Evolutionary conservation across 2,113 vertebrate species (phyloP), one percentile per base, ranked within the genome.

Genomic region (Alosa alosa): DNA sequence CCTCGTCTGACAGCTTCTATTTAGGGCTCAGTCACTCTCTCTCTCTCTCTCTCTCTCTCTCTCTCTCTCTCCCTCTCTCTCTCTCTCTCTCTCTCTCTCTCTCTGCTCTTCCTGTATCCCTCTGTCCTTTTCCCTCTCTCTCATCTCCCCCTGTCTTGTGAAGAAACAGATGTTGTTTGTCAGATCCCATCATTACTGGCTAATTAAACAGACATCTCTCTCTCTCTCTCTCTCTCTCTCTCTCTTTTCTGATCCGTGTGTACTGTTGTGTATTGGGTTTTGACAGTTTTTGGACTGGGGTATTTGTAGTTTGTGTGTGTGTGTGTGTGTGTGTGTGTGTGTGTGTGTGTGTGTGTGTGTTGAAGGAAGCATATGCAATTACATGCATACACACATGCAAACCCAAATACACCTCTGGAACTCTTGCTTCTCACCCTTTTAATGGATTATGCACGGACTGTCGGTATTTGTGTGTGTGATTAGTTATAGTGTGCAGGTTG

Each of bases 81-180:
- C 83, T 90, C 92, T 86, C 89, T 87, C 88, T n/a, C n/a, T n/a
- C n/a, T n/a, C n/a, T n/a, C n/a, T n/a, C n/a, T n/a, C n/a, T n/a
- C n/a, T n/a, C n/a, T n/a, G 75, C 86, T 31, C 36, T 81, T 11
- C 84, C 41, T 83, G 7, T 75, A n/a, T 78, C n/a, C 75, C 84
- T 60, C 20, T 45, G 50, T 68, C 25, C 41, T 49, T 81, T 47
- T 47, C 82, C 47, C 39, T 72, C 57, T 31, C 41, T 82, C 82
- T 46, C 75, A 20, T 25, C 82, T 86, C 82, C 41, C 39, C 52
- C 83, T 87, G 41, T 72, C 82, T 85, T 81, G 91, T 93, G 90
- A 94, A 91, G 92, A 94, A 95, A 94, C 94, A 95, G 94, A 94
- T 95, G 94, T 95, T 96, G 95, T 96, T 95, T 96, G 95, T 96